Conservation (phyloP, 1,140 invertebrate genomes). For the Conus ventricosus region DNA sequence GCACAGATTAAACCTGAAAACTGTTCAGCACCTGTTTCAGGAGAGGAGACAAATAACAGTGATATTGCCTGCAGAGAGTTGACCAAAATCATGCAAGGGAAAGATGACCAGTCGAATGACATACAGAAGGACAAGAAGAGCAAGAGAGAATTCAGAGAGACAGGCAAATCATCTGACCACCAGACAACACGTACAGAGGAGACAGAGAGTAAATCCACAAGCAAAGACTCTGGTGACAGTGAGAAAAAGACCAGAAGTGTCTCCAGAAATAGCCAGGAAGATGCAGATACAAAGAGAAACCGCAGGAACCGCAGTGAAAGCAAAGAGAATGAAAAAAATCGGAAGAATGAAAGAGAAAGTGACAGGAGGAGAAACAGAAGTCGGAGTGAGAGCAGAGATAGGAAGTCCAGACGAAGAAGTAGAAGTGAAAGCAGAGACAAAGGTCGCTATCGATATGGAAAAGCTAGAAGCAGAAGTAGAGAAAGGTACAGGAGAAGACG, state of each 20-base stretch:
- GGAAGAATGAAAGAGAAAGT: not conserved
- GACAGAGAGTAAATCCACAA: not conserved
- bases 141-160: slow-evolving; percentile 26
- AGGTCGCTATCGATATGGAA: slow-evolving; percentile 16
- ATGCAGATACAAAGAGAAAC: not conserved
- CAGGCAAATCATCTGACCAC: not conserved
- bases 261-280: slow-evolving; percentile 29
- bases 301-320: slow-evolving; percentile 15
- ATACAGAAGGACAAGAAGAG: not conserved
- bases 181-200: slow-evolving; percentile 20
- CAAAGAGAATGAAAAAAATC: slow-evolving; percentile 15
- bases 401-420: slow-evolving; percentile 33
- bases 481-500: not conserved
- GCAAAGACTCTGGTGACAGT: slow-evolving; percentile 27
- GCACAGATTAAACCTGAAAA: not conserved
- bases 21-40: not conserved
- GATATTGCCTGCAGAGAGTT: not conserved
- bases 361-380: slow-evolving; percentile 29
- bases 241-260: slow-evolving; percentile 14
- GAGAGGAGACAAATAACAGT: not conserved
- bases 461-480: slow-evolving; percentile 16
- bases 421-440: slow-evolving; percentile 36
- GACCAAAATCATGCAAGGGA: not conserved
- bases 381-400: slow-evolving; percentile 35
- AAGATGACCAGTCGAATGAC: not conserved